Evolutionary conservation across 2,888 invertebrate species (phyloP), one percentile per base, ranked within the genome.

Genomic region (Scaptomyza tumidula): DNA sequence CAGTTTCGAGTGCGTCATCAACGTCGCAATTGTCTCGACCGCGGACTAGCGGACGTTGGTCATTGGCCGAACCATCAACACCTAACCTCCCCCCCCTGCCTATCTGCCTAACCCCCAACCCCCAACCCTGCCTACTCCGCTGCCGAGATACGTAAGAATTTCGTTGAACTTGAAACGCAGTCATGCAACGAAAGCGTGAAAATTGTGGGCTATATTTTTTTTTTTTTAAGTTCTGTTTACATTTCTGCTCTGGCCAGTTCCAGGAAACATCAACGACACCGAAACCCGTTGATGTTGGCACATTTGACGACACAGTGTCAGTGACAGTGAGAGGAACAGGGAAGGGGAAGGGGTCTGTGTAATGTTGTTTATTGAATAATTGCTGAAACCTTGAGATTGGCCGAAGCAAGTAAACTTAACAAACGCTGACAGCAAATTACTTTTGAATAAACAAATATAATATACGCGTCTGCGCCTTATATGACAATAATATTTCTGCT

Each of bases 161-260:
- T 63, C 54, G 78, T 48, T 88, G 83, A 84, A 84, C 83, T 84
- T 88, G 86, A 84, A 84, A 75, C 86, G 69, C 50, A 49, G 88
- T 52, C 83, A 84, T 84, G 86, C 84, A 68, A 61, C 63, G 65
- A 64, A 67, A 75, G 65, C 83, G 83, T 84, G 88, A 72, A 82
- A 61, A 71, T 53, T 66, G 31, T 58, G 48, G 24, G 46, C 71
- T 49, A 49, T 58, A 48, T 10, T 11, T 35, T 46, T 35, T 48
- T n/a, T 11, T 35, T 46, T 35, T 48, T n/a, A 44, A 56, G 55
- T 64, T 44, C 29, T 68, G 64, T 67, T 65, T 53, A 71, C 68
- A 59, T 53, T 77, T 59, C 3, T 48, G 66, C 57, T 65, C 44
- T 27, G 49, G 59, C 31, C 16, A 46, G 50, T 76, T 76, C 75